Evolutionary conservation across 2,888 invertebrate species (phyloP), one percentile per base, ranked within the genome.

Genomic region (Eupithecia exiguata): DNA sequence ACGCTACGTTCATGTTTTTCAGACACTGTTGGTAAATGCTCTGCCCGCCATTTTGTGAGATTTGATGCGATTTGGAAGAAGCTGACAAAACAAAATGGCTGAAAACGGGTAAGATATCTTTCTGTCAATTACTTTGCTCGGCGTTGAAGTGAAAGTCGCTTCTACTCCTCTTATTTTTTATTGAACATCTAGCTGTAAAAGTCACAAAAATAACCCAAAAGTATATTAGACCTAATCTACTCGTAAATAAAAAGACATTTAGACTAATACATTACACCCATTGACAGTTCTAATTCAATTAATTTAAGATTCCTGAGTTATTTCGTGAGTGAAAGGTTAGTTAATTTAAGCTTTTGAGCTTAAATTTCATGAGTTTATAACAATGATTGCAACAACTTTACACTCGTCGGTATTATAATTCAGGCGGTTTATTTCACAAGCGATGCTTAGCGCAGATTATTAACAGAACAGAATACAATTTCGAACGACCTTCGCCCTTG

Each of bases 81-180:
- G 79, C 77, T 67, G 69, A 80, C 77, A 74, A 40, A 86, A 58
- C 58, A 58, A 84, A 77, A 93, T 92, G 93, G 90, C 93, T 78
- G 86, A 88, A 76, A 93, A 93, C 84, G 92, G 93, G 93, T 93
- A 85, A 91, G 89, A 74, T 25, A 14, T 18, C 21, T 21, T 21
- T 65, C 18, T 36, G 21, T 12, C 35, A 36, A 36, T 62, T 38
- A 38, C 5, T 65, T 65, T 65, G 35, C 16, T 35, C 12, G 62
- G 35, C 3, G 7, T 35, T 18, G 16, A 35, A 35, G 9, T 35
- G 0, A 62, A 25, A 62, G 18, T 62, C 0, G 18, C 30, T 25
- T 25, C 58, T 25, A 30, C 16, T 30, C 30, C 30, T 30, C 4
- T 61, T 14, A 25, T n/a, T 30, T 46, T 18, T 49, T 49, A 49